phyloP scores from a whole-genome alignment of 1,140 invertebrate species.

The Wasmannia auropunctata region DNA sequence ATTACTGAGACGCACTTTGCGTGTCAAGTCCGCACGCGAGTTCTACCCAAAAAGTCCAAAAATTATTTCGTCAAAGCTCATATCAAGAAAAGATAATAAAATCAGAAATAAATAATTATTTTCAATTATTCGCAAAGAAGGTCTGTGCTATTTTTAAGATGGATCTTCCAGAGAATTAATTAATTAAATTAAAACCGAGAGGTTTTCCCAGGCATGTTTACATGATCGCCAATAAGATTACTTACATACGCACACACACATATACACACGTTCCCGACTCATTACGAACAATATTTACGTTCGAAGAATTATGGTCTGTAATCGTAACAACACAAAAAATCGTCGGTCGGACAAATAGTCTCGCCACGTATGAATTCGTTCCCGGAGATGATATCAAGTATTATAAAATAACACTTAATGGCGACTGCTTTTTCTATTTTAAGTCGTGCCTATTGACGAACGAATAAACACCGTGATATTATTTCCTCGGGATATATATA shows the following conservation, averaged over 20 bases:
- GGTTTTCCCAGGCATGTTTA: neutral
- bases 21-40: neutral
- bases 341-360: neutral
- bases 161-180: neutral
- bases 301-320: neutral
- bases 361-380: neutral
- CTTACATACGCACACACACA: too few relatives aligned
- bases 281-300: neutral
- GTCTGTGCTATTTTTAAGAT: neutral
- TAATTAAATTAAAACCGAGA: neutral
- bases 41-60: neutral
- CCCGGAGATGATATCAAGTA: neutral
- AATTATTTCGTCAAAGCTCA: neutral
- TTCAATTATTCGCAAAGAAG: neutral
- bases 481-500: neutral
- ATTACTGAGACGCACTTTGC: neutral
- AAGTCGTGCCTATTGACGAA: neutral
- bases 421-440: neutral
- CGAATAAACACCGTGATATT: neutral
- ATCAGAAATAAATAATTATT: neutral
- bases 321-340: constrained; percentile 5
- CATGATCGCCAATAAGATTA: neutral
- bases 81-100: neutral
- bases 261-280: neutral
- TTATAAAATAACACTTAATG: constrained; percentile 43